Evolutionary conservation across 2,888 invertebrate species (phyloP), one percentile per base, ranked within the genome.

Genomic region (Trichopria drosophilae): DNA sequence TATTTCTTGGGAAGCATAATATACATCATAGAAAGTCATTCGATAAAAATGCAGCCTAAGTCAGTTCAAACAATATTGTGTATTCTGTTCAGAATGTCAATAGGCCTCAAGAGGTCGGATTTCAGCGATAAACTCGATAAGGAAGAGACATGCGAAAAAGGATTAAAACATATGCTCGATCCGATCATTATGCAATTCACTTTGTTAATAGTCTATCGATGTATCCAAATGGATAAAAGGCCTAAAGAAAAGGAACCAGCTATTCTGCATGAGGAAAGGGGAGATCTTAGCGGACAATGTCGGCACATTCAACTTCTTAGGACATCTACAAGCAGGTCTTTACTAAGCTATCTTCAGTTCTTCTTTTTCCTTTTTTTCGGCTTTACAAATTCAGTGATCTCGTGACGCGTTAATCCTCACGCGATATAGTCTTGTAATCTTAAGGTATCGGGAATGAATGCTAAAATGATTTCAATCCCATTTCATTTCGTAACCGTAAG

Each of bases 131-230:
- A n/a, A n/a, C n/a, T n/a, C n/a, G n/a, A n/a, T n/a, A n/a, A n/a
- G n/a, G n/a, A 35, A 42, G 31, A 29, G 45, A 45, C 44, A 51
- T 41, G 44, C 28, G 32, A 35, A 44, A 45, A 31, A 22, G 41
- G 43, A 36, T 37, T 41, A 41, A 20, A 40, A 28, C n/a, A n/a
- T n/a, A n/a, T n/a, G n/a, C n/a, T n/a, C n/a, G 40, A 34, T 18
- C 28, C 28, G 41, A 54, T 61, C 57, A 65, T 66, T 67, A 64
- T 64, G 64, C 63, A 61, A 71, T 66, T 70, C 68, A 67, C 71
- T 72, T 70, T 68, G 64, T 66, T 65, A 65, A 68, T 66, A 64
- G 64, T 58, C 51, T 63, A 64, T 67, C 65, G 64, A 65, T 69
- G 58, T 51, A 65, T 64, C 63, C 56, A 41, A 43, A 41, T 37